phyloP scores from a whole-genome alignment of 1,140 invertebrate species.

The Matsumurasca onukii region DNA sequence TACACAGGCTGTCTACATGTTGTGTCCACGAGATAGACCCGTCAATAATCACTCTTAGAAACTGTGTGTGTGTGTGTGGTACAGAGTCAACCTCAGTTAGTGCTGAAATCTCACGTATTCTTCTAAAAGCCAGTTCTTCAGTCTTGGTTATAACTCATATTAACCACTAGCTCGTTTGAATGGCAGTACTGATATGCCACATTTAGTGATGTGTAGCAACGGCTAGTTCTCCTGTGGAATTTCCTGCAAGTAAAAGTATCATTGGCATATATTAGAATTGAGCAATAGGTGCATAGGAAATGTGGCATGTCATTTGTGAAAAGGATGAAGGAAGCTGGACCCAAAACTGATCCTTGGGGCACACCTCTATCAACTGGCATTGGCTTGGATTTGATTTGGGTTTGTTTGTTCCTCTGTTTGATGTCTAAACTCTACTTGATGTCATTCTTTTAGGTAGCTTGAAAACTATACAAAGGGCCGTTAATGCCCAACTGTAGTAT shows the following conservation, averaged over 20 bases:
- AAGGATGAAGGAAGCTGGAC: neutral
- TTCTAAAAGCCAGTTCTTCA: slow-evolving; percentile 22
- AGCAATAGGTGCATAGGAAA: neutral
- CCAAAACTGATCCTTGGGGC: neutral
- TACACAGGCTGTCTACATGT: neutral
- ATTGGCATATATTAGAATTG: neutral
- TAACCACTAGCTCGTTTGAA: neutral
- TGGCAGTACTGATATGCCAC: slow-evolving; percentile 8
- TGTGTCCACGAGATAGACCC: neutral
- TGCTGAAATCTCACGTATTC: neutral
- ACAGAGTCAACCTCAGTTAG: neutral
- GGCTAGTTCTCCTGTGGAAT: neutral
- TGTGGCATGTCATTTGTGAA: neutral
- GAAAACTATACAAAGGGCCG: neutral
- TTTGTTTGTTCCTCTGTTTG: neutral
- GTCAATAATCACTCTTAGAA: neutral
- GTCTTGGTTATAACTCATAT: slow-evolving; percentile 20
- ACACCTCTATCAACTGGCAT: neutral
- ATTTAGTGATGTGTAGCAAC: slow-evolving; percentile 2
- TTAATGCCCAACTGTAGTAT: neutral
- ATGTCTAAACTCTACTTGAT: neutral
- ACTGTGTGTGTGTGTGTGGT: neutral
- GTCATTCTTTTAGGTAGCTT: neutral
- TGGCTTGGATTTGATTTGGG: neutral
- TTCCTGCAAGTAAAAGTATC: neutral